Evolutionary conservation across 1,140 invertebrate species (phyloP), one percentile per base, ranked within the genome.

Genomic region (Drosophila bocki): DNA sequence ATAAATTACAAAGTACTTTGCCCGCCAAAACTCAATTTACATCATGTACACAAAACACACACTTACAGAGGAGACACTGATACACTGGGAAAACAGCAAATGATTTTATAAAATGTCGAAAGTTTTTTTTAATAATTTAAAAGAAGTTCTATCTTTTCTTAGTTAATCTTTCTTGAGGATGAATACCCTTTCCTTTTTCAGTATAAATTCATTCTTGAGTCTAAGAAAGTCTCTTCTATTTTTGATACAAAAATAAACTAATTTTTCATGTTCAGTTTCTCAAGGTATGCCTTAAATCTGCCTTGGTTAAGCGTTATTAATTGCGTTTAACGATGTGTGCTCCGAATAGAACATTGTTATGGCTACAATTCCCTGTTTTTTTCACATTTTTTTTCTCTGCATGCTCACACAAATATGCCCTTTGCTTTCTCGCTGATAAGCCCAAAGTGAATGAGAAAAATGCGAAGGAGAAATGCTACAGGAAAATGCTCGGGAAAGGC

Each of bases 1-100:
- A 90, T 90, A 90, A 90, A 90, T 90, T 90, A 90, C 85, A 82
- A 90, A 90, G 85, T 90, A 90, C 85, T 90, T 90, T 90, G 77
- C 64, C 70, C 78, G 85, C 81, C 81, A 72, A 90, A 90, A 90
- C 85, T 90, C 85, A 90, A 90, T 90, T 90, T 90, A 90, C 85
- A 90, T 90, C 72, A 88, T 72, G 51, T 75, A 84, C 69, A 75
- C 64, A 63, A 45, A 72, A 35, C 62, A 53, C 41, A 62, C 41
- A 62, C 71, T 19, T 56, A 48, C 53, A 67, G 42, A 26, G 35
- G 53, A 56, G 53, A 56, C 53, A 26, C 35, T 3, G 13, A 9
- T 56, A 56, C 53, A 56, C 35, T 26, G 53, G 11, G 53, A 56
- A 22, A 45, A 12, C 9, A 45, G 0, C 4, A 22, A 13, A 45